Conservation (phyloP, 2,113 vertebrate genomes). For the Phasianus colchicus region DNA sequence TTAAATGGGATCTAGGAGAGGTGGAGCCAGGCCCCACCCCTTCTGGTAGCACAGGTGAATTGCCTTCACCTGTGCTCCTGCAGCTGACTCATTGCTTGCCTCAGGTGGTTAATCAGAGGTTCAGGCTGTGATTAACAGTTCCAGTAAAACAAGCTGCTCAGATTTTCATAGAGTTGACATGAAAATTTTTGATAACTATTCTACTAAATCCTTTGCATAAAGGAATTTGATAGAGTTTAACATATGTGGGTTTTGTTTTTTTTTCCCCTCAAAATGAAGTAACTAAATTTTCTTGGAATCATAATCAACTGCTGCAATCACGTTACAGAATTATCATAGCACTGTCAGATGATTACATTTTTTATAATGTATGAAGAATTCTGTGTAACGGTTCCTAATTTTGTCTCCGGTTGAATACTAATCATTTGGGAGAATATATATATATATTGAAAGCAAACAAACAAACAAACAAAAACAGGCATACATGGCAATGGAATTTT, state of each 20-base stretch:
- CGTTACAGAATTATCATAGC: background rate
- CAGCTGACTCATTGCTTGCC: no score
- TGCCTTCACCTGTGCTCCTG: no score
- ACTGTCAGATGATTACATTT: background rate
- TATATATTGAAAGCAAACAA: rapidly evolving
- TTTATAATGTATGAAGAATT: background rate
- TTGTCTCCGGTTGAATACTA: background rate
- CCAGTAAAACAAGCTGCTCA: background rate
- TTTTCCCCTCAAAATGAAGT: background rate
- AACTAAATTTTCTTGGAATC: background rate
- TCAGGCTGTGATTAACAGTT: no score
- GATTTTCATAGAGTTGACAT: background rate
- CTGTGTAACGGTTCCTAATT: background rate
- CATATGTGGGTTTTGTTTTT: background rate
- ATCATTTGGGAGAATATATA: background rate
- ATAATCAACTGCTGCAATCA: background rate
- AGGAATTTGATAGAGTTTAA: background rate
- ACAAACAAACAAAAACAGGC: background rate
- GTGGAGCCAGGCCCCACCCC: no score
- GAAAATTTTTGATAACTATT: background rate
- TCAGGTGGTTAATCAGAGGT: no score
- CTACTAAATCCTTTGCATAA: background rate
- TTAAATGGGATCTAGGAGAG: no score
- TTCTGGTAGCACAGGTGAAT: no score
- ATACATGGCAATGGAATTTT: background rate